Base-by-base conservation (phyloP, 1,140 invertebrate genomes). In the Bradynema listronoti region DNA sequence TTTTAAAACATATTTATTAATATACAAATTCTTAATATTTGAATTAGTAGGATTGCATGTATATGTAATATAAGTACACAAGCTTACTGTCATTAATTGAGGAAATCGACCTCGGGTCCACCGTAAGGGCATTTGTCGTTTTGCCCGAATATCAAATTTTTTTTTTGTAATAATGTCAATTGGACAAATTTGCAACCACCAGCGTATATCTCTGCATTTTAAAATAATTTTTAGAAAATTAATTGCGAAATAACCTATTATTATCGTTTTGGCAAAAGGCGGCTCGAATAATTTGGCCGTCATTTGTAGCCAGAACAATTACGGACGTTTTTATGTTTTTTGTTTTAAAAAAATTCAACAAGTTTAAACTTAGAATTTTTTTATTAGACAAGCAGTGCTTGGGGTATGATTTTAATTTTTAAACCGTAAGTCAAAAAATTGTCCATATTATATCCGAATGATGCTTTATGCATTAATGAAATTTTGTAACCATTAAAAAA, bases 151-250 rank as follows among this genome's bases (percentile, higher is more conserved):
- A 46, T 71, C 69, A 27, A 49, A 39, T 14, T n/a, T n/a, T 29
- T 70, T 58, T 42, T 74, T 74, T 11, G 62, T 27, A 3, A 55
- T 33, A 7, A 71, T 16, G 42, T 71, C 69, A 33, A 71, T 53
- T 0, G 69, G 69, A 47, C 69, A 71, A 19, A 71, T 56, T 45
- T 75, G 72, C 2, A 71, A 54, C 69, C 69, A 71, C 69, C 69
- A 71, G 22, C 69, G 45, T 9, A 67, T 49, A 42, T 71, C 69
- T 16, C 69, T 71, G 29, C 33, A 66, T 47, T 47, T 25, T 9
- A 57, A 65, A 16, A 34, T 9, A 41, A 3, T 1, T 7, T 22
- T 56, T 16, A 36, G 7, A 70, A 58, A 61, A 25, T n/a, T n/a
- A n/a, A n/a, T n/a, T n/a, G n/a, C n/a, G n/a, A n/a, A n/a, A n/a